phyloP scores from a whole-genome alignment of 2,113 vertebrate species.

The Rhea americana region DNA sequence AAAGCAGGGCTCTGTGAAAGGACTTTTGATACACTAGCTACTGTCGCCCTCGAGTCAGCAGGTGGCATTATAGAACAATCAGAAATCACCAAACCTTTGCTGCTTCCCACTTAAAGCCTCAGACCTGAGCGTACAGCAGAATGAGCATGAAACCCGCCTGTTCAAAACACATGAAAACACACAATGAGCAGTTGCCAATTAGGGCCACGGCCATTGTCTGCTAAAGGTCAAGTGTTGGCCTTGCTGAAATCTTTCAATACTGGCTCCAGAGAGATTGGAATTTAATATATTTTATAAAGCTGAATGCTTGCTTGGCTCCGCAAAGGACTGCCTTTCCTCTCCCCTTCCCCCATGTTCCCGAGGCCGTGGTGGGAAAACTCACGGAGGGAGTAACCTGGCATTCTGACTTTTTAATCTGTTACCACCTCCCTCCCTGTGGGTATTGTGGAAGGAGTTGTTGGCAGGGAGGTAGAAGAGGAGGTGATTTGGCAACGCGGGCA shows the following conservation, averaged over 20 bases:
- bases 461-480: constrained; percentile 33
- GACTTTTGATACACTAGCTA: constrained; percentile 41
- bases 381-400: constrained; percentile 30
- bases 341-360: constrained; percentile 31
- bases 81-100: background rate
- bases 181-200: constrained; percentile 59
- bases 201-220: constrained; percentile 56
- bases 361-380: constrained; percentile 45
- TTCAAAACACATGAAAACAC: background rate
- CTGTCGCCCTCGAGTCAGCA: constrained; percentile 54
- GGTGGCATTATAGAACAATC: constrained; percentile 69
- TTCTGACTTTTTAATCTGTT: constrained; percentile 37
- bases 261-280: background rate
- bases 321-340: background rate
- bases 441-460: constrained; percentile 53
- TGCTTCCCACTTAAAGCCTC: constrained; percentile 4
- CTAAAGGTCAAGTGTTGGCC: constrained; percentile 61
- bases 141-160: constrained; percentile 45
- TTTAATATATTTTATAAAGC: constrained; percentile 10
- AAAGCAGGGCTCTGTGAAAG: constrained; percentile 53
- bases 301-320: background rate
- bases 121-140: constrained; percentile 36
- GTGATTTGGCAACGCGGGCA: constrained; percentile 46
- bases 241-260: constrained; percentile 57
- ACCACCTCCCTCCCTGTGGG: constrained; percentile 50